Conservation (phyloP, 2,888 invertebrate genomes). For the Hermodice carunculata region DNA sequence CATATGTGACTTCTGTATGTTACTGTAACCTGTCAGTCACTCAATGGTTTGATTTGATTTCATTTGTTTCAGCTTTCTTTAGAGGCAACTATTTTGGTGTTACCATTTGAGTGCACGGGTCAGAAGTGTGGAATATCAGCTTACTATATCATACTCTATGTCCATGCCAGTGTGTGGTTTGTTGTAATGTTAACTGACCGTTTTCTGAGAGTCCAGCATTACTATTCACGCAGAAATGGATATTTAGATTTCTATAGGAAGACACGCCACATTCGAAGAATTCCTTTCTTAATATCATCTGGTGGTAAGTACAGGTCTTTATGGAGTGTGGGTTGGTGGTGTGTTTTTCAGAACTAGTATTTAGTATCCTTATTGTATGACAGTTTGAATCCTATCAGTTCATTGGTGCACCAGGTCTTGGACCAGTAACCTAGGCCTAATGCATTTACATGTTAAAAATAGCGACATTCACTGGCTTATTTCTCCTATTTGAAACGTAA, state of each 20-base stretch:
- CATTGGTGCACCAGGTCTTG: no score
- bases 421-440: no score
- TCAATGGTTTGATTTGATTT: no score
- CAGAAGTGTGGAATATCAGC: conserved; percentile 11
- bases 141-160: conserved; percentile 48
- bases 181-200: conserved; percentile 50
- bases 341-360: no score
- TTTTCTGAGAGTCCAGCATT: conserved; percentile 52
- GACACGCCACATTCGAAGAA: conserved; percentile 51
- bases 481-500: no score
- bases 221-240: conserved; percentile 52
- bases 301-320: conserved; percentile 50
- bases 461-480: no score
- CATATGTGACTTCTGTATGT: no score
- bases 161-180: conserved; percentile 56
- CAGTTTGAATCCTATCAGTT: no score
- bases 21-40: no score
- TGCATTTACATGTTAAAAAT: no score
- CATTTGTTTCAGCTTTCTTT: conserved; percentile 47
- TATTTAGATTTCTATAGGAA: conserved; percentile 60
- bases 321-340: no score
- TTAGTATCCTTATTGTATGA: no score
- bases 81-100: conserved; percentile 45
- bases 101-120: conserved; percentile 44
- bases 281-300: conserved; percentile 54